A percentile compares a stretch with the other conserved stretches of the same genome.
Evolutionary conservation across 2,113 vertebrate genomes (phyloP).

Genomic region (Gambusia holbrooki): DNA sequence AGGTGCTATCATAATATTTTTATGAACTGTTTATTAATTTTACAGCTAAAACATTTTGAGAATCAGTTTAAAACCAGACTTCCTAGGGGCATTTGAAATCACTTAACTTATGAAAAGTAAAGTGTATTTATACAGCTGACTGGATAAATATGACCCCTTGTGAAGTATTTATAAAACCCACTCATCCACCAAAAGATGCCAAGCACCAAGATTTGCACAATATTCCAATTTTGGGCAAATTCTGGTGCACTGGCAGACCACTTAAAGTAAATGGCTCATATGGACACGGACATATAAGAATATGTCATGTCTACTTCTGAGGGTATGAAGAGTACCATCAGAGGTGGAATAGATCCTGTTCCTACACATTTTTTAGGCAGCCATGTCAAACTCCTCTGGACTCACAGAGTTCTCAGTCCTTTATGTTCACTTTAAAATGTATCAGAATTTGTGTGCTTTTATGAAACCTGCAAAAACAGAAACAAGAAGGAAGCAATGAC

Average conservation of each 20-base stretch:
- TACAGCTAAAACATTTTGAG: constrained; percentile 4
- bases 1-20: constrained; percentile 26
- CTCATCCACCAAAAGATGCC: too few species aligned
- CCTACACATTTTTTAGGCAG: not conserved
- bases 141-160: not conserved
- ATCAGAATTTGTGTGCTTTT: not conserved
- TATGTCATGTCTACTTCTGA: not conserved
- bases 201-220: not conserved
- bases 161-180: not conserved
- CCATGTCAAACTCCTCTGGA: not conserved
- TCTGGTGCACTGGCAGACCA: not conserved
- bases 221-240: not conserved
- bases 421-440: not conserved
- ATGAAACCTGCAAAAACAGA: not conserved
- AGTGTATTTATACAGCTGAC: not conserved
- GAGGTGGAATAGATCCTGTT: not conserved
- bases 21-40: constrained; percentile 14
- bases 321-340: not conserved
- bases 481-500: not conserved
- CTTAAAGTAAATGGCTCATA: not conserved
- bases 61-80: not conserved
- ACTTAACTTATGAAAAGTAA: not conserved
- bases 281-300: not conserved
- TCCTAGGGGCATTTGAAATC: not conserved
- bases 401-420: not conserved